A percentile compares a stretch with the other conserved stretches of the same genome.
Conservation (phyloP, 1,140 invertebrate genomes). For the Aleiodes sp. region DNA sequence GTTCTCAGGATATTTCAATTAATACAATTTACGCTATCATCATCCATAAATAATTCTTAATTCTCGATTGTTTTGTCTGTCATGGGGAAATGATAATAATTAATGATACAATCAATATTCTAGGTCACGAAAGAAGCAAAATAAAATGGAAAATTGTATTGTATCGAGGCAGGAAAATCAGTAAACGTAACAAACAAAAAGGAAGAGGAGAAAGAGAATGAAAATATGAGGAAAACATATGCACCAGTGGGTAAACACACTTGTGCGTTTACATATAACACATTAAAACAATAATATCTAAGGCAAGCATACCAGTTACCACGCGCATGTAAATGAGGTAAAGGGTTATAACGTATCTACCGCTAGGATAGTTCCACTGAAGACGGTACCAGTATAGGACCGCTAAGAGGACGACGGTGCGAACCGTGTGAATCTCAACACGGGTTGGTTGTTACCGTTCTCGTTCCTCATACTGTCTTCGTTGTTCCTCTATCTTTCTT, state of each 20-base stretch:
- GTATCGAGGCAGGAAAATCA: conserved; percentile 23
- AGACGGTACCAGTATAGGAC: conserved; percentile 7
- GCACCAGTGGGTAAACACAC: neutral
- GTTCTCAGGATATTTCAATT: no score
- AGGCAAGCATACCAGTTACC: conserved; percentile 24
- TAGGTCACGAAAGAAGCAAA: conserved; percentile 2
- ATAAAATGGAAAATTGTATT: conserved; percentile 21
- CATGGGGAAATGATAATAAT: neutral
- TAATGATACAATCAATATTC: neutral
- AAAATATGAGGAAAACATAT: neutral
- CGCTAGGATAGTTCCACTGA: conserved; percentile 19
- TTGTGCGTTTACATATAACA: neutral
- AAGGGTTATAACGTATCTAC: conserved; percentile 34
- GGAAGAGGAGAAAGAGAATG: neutral
- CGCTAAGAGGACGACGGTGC: conserved; percentile 32
- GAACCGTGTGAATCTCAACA: conserved; percentile 36
- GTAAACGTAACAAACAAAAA: neutral
- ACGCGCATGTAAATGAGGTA: conserved; percentile 31
- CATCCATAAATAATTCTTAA: no score
- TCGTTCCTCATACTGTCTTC: conserved; percentile 34
- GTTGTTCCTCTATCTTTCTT: conserved; percentile 29
- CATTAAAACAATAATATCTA: conserved; percentile 31
- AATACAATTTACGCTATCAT: no score
- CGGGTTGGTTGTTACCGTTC: conserved; percentile 35
- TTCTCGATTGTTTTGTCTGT: neutral